Conservation (phyloP, 1,140 invertebrate species). For the Papilio xuthus region DNA sequence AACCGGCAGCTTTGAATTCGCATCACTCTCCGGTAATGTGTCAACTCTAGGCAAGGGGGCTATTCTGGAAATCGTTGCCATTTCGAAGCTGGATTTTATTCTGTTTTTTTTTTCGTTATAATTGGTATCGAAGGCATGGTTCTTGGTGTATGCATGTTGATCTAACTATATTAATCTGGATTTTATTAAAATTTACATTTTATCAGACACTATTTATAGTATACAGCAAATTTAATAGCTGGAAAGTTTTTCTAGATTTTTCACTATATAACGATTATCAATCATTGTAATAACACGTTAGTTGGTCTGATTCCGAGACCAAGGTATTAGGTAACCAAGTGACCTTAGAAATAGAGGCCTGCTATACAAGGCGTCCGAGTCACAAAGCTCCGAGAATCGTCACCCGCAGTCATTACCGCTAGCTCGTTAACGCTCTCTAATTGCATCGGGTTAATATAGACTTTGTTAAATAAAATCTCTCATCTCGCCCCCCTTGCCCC, state of each 20-base stretch:
- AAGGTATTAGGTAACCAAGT: conserved; percentile 46
- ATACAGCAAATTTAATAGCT: too few species aligned
- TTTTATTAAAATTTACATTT: too few species aligned
- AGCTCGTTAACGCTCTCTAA: conserved; percentile 80
- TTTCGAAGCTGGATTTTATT: neutral
- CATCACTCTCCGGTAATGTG: conserved; percentile 79
- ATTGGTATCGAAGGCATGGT: neutral
- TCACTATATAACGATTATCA: neutral
- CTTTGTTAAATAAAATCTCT: conserved; percentile 82
- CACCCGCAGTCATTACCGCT: conserved; percentile 74
- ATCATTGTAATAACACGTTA: neutral
- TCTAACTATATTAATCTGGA: too few species aligned
- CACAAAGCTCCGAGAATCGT: conserved; percentile 59
- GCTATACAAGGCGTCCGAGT: conserved; percentile 47
- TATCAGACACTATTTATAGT: too few species aligned
- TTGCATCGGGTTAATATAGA: conserved; percentile 81
- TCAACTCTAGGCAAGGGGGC: conserved; percentile 58
- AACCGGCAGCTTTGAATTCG: conserved; percentile 76
- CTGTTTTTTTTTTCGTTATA: neutral
- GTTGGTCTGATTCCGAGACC: neutral
- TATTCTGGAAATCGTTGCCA: conserved; percentile 57
- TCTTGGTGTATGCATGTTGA: too few species aligned
- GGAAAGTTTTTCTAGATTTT: too few species aligned
- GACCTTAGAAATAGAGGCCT: conserved; percentile 38
- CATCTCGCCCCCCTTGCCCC: conserved; percentile 57